Conservation (phyloP, 2,797 vertebrate genomes). For the Sternotherus odoratus region DNA sequence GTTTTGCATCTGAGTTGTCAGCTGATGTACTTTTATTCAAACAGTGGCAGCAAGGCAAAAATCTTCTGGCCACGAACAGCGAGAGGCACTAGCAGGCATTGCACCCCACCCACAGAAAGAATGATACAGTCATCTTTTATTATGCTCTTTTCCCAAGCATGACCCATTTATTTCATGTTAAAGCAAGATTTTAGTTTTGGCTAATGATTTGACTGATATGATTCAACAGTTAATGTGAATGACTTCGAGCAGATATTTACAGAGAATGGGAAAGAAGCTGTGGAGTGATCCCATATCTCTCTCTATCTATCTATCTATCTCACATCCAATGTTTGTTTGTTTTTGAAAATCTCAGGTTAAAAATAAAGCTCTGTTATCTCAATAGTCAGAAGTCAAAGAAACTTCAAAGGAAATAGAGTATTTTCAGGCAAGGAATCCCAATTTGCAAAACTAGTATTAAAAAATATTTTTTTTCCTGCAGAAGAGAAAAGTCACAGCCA, state of each 20-base stretch:
- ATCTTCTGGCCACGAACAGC: neutral
- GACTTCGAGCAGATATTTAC: neutral
- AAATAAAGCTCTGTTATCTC: neutral
- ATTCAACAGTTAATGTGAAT: neutral
- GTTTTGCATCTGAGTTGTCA: neutral
- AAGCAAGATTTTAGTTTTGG: constrained; percentile 2
- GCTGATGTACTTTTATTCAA: neutral
- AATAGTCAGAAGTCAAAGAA: neutral
- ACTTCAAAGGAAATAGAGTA: neutral
- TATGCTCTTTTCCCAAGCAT: neutral
- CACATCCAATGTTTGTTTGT: neutral
- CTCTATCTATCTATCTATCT: too few relatives aligned
- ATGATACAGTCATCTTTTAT: neutral
- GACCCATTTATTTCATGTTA: neutral
- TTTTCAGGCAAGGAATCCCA: neutral
- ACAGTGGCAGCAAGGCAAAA: neutral
- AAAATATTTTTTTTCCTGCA: neutral
- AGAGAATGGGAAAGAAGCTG: neutral
- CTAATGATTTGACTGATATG: neutral
- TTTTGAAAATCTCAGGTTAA: neutral
- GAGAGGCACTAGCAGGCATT: neutral
- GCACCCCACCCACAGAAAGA: neutral
- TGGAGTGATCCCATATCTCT: neutral
- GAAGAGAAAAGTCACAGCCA: neutral
- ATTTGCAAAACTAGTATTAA: constrained; percentile 6